Evolutionary conservation across 1,140 invertebrate genomes (phyloP).

Genomic region (Arctopsyche grandis): DNA sequence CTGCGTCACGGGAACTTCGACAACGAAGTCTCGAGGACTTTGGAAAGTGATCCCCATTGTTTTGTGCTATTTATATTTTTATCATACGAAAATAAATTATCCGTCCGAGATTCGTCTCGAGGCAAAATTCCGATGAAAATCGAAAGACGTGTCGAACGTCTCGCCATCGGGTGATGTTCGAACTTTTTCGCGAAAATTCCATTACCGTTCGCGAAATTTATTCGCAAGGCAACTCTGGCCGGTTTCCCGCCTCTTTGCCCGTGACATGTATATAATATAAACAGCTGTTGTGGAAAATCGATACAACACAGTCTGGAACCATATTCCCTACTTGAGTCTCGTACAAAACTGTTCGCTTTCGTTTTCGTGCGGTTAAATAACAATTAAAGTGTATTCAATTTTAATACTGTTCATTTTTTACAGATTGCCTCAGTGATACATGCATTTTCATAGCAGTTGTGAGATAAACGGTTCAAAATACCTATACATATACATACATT

Average conservation of each 20-base stretch:
- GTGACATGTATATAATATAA: conserved; percentile 40
- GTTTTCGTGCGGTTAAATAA: too few relatives aligned
- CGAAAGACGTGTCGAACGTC: background rate
- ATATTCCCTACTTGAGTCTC: background rate
- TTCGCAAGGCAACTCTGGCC: background rate
- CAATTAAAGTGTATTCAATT: too few relatives aligned
- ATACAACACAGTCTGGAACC: conserved; percentile 30
- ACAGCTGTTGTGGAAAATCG: conserved; percentile 43
- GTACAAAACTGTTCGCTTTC: background rate
- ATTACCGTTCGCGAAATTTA: background rate
- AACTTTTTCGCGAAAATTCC: background rate
- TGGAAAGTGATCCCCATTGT: too few relatives aligned
- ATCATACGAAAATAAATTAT: too few relatives aligned
- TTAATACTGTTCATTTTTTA: too few relatives aligned
- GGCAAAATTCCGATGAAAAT: too few relatives aligned
- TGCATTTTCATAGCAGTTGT: too few relatives aligned
- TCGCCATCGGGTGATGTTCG: background rate
- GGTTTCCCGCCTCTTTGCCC: conserved; percentile 17
- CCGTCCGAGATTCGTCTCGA: too few relatives aligned
- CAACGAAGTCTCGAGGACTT: background rate
- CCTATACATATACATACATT: too few relatives aligned
- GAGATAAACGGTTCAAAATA: too few relatives aligned
- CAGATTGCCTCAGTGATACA: too few relatives aligned
- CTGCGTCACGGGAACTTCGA: background rate
- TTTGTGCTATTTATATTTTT: too few relatives aligned